These are phyloP conservation scores for Papilio polytes DNA, from an alignment of 1,140 invertebrate species.

Conservation along the genomic window DNA sequence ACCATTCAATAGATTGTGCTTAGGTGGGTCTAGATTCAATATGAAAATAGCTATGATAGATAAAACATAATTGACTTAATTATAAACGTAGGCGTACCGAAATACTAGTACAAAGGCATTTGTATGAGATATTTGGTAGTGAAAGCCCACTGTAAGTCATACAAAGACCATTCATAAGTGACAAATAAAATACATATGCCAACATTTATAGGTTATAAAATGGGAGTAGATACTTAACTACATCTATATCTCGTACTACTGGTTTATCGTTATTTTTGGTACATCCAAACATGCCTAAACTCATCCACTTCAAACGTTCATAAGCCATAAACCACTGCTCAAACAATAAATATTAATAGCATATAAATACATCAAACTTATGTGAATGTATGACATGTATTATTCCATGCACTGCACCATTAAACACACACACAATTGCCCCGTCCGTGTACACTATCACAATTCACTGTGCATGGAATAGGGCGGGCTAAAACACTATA, in stretches of 20 bases:
- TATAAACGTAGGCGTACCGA: background rate
- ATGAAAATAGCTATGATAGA: constrained; percentile 39
- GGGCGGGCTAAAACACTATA: constrained; percentile 60
- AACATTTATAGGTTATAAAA: constrained; percentile 51
- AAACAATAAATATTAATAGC: constrained; percentile 46
- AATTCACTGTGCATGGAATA: constrained; percentile 58
- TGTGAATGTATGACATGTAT: constrained; percentile 45
- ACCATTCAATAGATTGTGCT: constrained; percentile 72
- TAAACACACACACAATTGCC: constrained; percentile 44
- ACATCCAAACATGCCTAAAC: constrained; percentile 51
- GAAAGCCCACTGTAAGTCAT: constrained; percentile 14
- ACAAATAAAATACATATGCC: constrained; percentile 53
- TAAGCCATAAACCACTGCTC: constrained; percentile 51
- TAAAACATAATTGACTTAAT: constrained; percentile 44
- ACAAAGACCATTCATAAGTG: constrained; percentile 45
- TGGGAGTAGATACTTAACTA: constrained; percentile 57
- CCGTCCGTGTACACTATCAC: constrained; percentile 51
- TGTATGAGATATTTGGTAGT: background rate
- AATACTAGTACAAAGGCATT: background rate
- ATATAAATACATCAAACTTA: constrained; percentile 49
- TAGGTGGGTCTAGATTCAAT: constrained; percentile 59
- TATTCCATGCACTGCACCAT: constrained; percentile 50
- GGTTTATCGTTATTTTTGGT: constrained; percentile 66
- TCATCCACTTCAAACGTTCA: constrained; percentile 43
- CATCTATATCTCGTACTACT: constrained; percentile 55